A percentile compares a stretch with the other conserved stretches of the same genome.
These are phyloP conservation scores for Centrocercus urophasianus DNA, from an alignment of 2,113 vertebrate species.

Conservation along the genomic window DNA sequence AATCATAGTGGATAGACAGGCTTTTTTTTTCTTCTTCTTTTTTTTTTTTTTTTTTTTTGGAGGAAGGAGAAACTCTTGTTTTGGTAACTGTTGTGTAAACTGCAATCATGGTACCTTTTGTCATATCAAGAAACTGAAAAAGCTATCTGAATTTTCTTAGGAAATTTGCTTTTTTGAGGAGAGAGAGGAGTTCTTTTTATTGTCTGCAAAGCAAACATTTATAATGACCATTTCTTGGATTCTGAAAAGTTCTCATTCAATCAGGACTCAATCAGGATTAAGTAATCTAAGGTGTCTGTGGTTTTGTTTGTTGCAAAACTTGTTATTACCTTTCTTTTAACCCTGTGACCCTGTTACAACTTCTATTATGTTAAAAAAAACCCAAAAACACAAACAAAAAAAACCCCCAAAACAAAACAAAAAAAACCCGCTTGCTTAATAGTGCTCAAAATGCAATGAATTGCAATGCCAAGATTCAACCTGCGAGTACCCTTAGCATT, in stretches of 20 bases:
- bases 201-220: not conserved
- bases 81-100: not conserved
- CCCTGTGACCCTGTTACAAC: not conserved
- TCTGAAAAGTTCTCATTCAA: not conserved
- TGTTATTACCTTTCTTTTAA: not conserved
- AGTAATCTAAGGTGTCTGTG: not conserved
- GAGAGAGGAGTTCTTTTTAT: not conserved
- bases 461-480: not conserved
- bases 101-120: not conserved
- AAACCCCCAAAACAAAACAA: not conserved
- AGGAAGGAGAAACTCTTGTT: not conserved
- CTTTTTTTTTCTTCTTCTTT: not conserved
- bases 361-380: conserved; percentile 1
- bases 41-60: not conserved
- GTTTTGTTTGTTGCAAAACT: not conserved
- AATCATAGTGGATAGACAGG: not conserved
- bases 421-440: not conserved
- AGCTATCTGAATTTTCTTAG: not conserved
- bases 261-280: not conserved
- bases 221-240: not conserved
- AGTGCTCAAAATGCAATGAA: not conserved
- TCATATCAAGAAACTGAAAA: not conserved
- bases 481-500: not conserved
- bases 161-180: not conserved
- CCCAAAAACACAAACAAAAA: no score